These are phyloP conservation scores for Lepidochrysops patricia DNA, from an alignment of 2,888 invertebrate genomes.

Conservation along the genomic window DNA sequence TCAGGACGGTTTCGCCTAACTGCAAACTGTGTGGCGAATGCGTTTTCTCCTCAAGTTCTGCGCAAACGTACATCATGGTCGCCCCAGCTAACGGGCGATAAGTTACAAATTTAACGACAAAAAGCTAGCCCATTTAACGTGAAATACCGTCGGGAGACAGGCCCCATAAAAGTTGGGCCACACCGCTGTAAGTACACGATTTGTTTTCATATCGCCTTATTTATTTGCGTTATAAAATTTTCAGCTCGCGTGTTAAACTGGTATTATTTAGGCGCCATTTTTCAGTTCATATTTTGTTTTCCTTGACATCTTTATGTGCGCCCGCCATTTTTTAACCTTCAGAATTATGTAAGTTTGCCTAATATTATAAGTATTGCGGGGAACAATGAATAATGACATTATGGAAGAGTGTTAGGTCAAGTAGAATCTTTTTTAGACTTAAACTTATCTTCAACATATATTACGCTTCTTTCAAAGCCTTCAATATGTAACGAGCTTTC, in stretches of 20 bases:
- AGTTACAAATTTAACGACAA: slow-evolving; percentile 62
- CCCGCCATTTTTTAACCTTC: not conserved
- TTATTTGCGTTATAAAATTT: slow-evolving; percentile 22
- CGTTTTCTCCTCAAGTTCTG: too few species aligned
- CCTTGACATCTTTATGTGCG: not conserved
- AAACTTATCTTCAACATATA: too few species aligned
- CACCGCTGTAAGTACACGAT: slow-evolving; percentile 28
- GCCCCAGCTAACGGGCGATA: slow-evolving; percentile 36
- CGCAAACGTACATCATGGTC: slow-evolving; percentile 12
- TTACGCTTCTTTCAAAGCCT: not conserved
- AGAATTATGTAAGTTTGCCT: not conserved
- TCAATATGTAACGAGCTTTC: not conserved
- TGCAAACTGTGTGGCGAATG: too few species aligned
- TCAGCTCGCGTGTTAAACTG: slow-evolving; percentile 13
- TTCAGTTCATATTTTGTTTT: not conserved
- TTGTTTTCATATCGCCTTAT: slow-evolving; percentile 25
- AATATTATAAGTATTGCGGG: too few species aligned
- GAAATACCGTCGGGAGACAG: slow-evolving; percentile 52
- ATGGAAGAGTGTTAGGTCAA: too few species aligned
- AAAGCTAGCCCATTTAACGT: slow-evolving; percentile 60
- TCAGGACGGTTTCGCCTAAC: too few species aligned
- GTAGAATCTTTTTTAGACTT: too few species aligned
- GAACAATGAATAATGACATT: too few species aligned
- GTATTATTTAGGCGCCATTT: slow-evolving; percentile 8
- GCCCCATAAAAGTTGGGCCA: slow-evolving; percentile 53